Conservation (phyloP, 2,113 vertebrate genomes). For the Chauna torquata region DNA sequence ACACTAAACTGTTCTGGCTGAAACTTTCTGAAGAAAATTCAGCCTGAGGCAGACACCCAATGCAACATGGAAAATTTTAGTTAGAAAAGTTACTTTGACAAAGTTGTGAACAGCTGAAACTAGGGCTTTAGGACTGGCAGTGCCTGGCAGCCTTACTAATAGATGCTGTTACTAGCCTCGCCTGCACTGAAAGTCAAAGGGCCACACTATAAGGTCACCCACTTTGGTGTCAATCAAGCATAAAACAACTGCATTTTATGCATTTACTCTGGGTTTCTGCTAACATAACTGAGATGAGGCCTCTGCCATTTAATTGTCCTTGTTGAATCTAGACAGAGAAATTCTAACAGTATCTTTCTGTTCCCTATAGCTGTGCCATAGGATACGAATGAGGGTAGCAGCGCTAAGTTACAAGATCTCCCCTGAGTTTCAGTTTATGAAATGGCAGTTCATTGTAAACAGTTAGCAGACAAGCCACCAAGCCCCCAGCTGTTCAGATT, state of each 20-base stretch:
- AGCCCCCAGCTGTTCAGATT: constrained; percentile 13
- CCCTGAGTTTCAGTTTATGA: neutral
- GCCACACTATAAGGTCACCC: neutral
- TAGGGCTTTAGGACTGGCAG: neutral
- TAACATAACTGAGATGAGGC: neutral
- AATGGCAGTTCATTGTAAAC: neutral
- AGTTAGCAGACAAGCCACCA: neutral
- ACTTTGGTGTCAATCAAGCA: neutral
- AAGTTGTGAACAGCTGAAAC: constrained; percentile 1
- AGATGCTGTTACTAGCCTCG: neutral
- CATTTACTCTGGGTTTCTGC: neutral
- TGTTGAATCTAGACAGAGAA: neutral
- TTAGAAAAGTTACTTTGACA: constrained; percentile 4
- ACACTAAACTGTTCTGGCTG: neutral
- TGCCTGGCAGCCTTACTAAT: neutral
- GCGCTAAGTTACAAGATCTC: neutral
- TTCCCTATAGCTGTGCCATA: neutral
- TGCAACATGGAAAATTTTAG: constrained; percentile 20
- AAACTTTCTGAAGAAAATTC: constrained; percentile 2
- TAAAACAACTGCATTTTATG: neutral
- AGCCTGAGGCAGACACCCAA: neutral
- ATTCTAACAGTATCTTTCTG: neutral
- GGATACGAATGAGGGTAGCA: accelerated
- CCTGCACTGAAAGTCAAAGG: neutral
- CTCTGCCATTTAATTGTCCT: neutral